Conservation (phyloP, 2,113 vertebrate species). For the Mionectes macconnelli region DNA sequence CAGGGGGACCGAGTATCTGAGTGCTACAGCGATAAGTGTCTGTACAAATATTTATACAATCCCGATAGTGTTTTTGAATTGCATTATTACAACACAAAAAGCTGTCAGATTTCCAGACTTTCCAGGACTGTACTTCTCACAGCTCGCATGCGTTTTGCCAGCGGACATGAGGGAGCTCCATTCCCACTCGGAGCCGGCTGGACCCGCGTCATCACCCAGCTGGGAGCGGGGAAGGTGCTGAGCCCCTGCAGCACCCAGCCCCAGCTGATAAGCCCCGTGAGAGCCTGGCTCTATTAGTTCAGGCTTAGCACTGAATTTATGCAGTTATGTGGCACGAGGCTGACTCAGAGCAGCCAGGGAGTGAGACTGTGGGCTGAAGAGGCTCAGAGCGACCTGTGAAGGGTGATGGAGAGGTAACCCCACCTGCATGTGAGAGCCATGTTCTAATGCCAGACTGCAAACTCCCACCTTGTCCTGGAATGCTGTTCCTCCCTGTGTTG, state of each 20-base stretch:
- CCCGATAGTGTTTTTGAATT: conserved; percentile 53
- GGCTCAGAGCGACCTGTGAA: neutral
- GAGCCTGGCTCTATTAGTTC: neutral
- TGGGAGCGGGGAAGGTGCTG: neutral
- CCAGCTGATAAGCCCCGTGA: neutral
- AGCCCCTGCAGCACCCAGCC: neutral
- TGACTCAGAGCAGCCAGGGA: accelerated
- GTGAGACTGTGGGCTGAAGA: neutral
- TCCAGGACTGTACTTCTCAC: neutral
- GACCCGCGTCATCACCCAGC: accelerated
- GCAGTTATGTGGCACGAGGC: neutral
- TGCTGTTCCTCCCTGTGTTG: neutral
- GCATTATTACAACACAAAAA: conserved; percentile 39
- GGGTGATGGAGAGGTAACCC: neutral
- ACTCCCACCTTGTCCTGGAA: neutral
- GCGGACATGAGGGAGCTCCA: neutral
- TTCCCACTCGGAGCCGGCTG: neutral
- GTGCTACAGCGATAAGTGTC: conserved; percentile 60
- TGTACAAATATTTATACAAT: conserved; percentile 71
- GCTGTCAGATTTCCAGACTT: conserved; percentile 56
- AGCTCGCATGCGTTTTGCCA: neutral
- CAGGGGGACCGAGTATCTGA: conserved; percentile 25
- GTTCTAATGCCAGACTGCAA: neutral
- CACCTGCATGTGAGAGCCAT: neutral
- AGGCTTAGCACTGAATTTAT: neutral